These are phyloP conservation scores for Strigamia transsilvanica DNA, from an alignment of 2,888 invertebrate genomes.

Conservation along the genomic window DNA sequence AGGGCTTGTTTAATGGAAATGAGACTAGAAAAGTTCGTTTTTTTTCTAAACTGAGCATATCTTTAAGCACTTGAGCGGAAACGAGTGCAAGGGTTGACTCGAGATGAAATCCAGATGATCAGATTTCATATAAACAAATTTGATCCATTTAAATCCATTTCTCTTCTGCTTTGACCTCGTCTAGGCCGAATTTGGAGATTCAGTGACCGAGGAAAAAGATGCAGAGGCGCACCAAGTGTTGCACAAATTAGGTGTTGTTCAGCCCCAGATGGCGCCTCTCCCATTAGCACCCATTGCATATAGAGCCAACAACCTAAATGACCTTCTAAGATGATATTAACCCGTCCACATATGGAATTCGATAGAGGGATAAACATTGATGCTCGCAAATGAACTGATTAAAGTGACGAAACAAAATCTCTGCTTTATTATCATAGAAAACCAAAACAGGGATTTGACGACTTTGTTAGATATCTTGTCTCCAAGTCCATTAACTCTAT, in stretches of 20 bases:
- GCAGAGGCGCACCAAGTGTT: neutral
- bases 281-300: constrained; percentile 18
- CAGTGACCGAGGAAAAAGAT: neutral
- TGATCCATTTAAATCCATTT: neutral
- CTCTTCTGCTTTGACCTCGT: constrained; percentile 2
- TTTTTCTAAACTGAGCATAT: no score
- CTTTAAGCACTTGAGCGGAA: no score
- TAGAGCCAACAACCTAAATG: constrained; percentile 21
- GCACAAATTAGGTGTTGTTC: constrained; percentile 27
- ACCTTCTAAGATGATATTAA: constrained; percentile 29
- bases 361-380: neutral
- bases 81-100: neutral
- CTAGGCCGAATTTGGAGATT: neutral
- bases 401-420: neutral
- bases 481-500: no score
- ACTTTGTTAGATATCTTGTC: no score
- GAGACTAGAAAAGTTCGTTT: no score
- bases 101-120: neutral
- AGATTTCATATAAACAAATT: neutral
- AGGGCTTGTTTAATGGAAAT: no score
- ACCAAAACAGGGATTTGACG: no score
- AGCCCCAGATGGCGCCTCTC: constrained; percentile 23
- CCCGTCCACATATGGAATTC: neutral
- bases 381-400: neutral
- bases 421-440: no score